phyloP scores from a whole-genome alignment of 2,113 vertebrate genomes.

The Rhinolophus sinicus region DNA sequence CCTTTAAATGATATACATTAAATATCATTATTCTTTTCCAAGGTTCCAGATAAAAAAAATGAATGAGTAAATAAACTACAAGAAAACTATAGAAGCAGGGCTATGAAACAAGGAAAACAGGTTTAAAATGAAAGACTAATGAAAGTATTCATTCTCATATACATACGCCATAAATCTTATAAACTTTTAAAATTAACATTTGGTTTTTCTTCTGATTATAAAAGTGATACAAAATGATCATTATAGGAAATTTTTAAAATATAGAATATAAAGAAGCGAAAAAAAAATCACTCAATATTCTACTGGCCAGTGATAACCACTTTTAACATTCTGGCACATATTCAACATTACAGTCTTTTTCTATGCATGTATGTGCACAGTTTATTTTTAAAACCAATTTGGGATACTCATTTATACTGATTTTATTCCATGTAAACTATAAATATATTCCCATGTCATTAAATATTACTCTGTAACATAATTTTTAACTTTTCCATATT shows the following conservation, averaged over 20 bases:
- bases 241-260: neutral
- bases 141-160: neutral
- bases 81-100: neutral
- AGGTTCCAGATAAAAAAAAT: neutral
- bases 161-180: neutral
- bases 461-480: neutral
- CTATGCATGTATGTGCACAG: neutral
- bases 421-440: conserved; percentile 46
- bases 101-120: neutral
- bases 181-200: neutral
- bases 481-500: neutral
- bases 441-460: neutral
- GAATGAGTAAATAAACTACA: neutral
- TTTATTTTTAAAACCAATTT: conserved; percentile 14
- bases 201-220: neutral
- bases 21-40: conserved; percentile 15
- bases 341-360: neutral
- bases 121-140: conserved; percentile 27
- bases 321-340: neutral
- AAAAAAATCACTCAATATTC: neutral
- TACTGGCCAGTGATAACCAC: neutral
- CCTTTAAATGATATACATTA: neutral
- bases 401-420: neutral
- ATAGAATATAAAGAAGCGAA: neutral
- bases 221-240: neutral